phyloP scores from a whole-genome alignment of 2,888 invertebrate genomes.

The Hirtodrosophila trivittata region DNA sequence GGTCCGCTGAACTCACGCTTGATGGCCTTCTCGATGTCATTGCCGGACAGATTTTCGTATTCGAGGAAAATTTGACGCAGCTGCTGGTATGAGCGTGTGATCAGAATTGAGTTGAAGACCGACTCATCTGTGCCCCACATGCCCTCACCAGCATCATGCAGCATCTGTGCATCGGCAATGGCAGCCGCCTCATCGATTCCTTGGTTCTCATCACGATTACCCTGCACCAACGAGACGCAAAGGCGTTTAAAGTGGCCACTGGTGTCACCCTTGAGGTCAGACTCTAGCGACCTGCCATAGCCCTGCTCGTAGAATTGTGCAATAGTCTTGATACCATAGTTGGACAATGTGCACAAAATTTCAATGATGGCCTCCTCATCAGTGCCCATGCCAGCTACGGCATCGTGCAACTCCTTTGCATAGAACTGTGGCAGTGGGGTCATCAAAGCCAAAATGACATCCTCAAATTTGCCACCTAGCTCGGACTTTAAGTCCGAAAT shows the following conservation, averaged over 20 bases:
- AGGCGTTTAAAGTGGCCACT: slow-evolving; percentile 97
- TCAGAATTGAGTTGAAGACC: slow-evolving; percentile 92
- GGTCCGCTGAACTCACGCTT: slow-evolving; percentile 95
- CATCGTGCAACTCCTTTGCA: slow-evolving; percentile 94
- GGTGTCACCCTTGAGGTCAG: slow-evolving; percentile 95
- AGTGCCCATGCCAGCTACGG: slow-evolving; percentile 93
- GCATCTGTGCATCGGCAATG: slow-evolving; percentile 91
- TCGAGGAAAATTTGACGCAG: slow-evolving; percentile 93
- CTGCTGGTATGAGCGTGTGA: slow-evolving; percentile 95
- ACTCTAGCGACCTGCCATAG: slow-evolving; percentile 91
- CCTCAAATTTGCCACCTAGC: slow-evolving; percentile 94
- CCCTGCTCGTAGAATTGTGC: slow-evolving; percentile 93
- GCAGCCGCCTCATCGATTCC: slow-evolving; percentile 92
- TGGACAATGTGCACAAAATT: slow-evolving; percentile 95
- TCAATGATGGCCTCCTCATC: slow-evolving; percentile 96
- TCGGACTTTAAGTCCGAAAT: slow-evolving; percentile 94
- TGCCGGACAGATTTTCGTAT: slow-evolving; percentile 91
- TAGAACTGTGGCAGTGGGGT: slow-evolving; percentile 95
- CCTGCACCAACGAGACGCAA: slow-evolving; percentile 93
- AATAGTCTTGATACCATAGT: slow-evolving; percentile 94
- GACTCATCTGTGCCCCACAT: slow-evolving; percentile 97
- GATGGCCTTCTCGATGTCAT: slow-evolving; percentile 93
- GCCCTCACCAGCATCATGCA: slow-evolving; percentile 91
- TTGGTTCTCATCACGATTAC: slow-evolving; percentile 94
- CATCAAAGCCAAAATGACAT: slow-evolving; percentile 95